Conservation (phyloP, 1,140 invertebrate genomes). For the Brachionus angularis region DNA sequence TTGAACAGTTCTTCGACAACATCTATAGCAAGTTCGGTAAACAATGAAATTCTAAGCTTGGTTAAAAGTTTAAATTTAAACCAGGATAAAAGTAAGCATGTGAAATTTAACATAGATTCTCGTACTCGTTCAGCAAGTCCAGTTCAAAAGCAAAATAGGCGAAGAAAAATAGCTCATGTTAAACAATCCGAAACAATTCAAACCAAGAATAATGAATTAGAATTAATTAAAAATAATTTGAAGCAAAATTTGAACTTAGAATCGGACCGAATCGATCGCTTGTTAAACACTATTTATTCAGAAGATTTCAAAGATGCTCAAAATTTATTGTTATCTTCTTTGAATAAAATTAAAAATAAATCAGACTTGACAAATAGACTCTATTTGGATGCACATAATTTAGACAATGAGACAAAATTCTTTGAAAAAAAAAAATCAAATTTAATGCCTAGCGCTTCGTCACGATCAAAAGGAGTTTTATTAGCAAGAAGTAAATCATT, state of each 20-base stretch:
- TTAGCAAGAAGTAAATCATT: slow-evolving; percentile 4
- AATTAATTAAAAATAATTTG: background rate
- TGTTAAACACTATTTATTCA: background rate
- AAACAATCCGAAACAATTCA: background rate
- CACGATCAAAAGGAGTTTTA: slow-evolving; percentile 19
- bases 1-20: slow-evolving; percentile 9
- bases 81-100: slow-evolving; percentile 26
- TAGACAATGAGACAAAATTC: slow-evolving; percentile 18
- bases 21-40: background rate
- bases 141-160: background rate
- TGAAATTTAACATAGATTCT: slow-evolving; percentile 24
- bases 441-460: background rate
- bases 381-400: too few species aligned
- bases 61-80: slow-evolving; percentile 2
- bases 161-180: slow-evolving; percentile 21
- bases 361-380: too few species aligned
- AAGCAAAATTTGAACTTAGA: background rate
- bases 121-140: slow-evolving; percentile 13
- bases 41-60: slow-evolving; percentile 1
- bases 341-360: background rate
- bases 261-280: background rate
- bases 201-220: background rate
- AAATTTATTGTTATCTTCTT: background rate
- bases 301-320: slow-evolving; percentile 30
- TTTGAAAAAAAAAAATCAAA: slow-evolving; percentile 19